Conservation (phyloP, 2,797 vertebrate genomes). For the Myotis planiceps region DNA sequence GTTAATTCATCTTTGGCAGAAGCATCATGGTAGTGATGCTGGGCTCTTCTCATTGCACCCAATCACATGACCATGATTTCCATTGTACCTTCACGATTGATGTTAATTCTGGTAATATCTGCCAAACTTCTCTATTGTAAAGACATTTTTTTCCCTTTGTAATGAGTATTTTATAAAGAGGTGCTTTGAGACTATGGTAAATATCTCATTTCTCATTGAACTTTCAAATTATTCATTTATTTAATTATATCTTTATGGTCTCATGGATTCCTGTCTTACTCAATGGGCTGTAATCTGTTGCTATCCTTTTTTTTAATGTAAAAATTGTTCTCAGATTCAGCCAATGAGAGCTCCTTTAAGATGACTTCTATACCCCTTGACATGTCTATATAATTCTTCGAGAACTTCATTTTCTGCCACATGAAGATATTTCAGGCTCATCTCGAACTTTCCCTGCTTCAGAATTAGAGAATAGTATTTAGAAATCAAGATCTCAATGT, state of each 20-base stretch:
- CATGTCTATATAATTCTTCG: background rate
- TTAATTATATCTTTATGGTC: background rate
- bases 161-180: background rate
- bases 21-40: background rate
- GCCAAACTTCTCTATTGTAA: background rate
- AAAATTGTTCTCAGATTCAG: background rate
- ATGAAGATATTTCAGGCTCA: background rate
- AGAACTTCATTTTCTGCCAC: background rate
- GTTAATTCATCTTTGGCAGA: background rate
- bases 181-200: background rate
- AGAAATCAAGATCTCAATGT: background rate
- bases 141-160: background rate
- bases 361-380: background rate
- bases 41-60: background rate
- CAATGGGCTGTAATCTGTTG: background rate
- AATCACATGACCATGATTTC: background rate
- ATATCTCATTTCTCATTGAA: background rate
- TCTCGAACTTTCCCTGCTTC: background rate
- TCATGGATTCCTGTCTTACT: background rate
- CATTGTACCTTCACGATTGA: background rate
- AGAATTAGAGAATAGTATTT: background rate
- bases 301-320: background rate
- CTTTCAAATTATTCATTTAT: background rate
- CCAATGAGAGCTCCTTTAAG: background rate
- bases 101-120: background rate